These are phyloP conservation scores for Hormaphis cornu DNA, from an alignment of 1,140 invertebrate species.

Conservation along the genomic window DNA sequence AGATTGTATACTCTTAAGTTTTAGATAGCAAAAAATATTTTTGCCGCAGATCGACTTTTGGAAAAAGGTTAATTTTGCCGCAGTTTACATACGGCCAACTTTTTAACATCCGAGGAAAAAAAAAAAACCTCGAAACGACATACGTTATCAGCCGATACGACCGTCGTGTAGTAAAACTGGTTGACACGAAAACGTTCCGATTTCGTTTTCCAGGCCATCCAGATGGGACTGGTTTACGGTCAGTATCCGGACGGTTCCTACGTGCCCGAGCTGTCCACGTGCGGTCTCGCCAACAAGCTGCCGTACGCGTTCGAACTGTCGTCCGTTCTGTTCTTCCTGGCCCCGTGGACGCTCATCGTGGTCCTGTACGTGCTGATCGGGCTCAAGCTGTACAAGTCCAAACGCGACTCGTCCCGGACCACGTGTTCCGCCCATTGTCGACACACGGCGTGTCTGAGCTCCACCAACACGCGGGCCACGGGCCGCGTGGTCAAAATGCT, in stretches of 20 bases:
- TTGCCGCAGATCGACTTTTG: too few species aligned
- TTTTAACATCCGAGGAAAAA: too few species aligned
- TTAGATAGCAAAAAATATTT: too few species aligned
- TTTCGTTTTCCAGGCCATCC: constrained; percentile 6
- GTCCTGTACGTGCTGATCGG: constrained; percentile 75
- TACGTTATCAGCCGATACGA: too few species aligned
- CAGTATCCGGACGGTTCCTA: neutral
- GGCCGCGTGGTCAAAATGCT: constrained; percentile 33
- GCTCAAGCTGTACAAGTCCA: constrained; percentile 56
- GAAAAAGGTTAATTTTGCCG: too few species aligned
- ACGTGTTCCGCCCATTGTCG: constrained; percentile 33
- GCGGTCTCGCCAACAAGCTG: neutral
- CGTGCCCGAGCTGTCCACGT: neutral
- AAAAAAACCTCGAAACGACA: too few species aligned
- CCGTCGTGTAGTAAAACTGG: too few species aligned
- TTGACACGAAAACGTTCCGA: too few species aligned
- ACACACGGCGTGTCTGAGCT: constrained; percentile 12
- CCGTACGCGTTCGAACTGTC: constrained; percentile 70
- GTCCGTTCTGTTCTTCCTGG: constrained; percentile 73
- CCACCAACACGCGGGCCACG: constrained; percentile 16
- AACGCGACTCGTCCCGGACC: constrained; percentile 42
- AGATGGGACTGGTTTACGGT: constrained; percentile 15
- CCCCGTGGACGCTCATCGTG: constrained; percentile 77
- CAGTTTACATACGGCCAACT: too few species aligned
- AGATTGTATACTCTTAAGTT: too few species aligned